Conservation (phyloP, 2,113 vertebrate genomes). For the Amblyopsis rosae region DNA sequence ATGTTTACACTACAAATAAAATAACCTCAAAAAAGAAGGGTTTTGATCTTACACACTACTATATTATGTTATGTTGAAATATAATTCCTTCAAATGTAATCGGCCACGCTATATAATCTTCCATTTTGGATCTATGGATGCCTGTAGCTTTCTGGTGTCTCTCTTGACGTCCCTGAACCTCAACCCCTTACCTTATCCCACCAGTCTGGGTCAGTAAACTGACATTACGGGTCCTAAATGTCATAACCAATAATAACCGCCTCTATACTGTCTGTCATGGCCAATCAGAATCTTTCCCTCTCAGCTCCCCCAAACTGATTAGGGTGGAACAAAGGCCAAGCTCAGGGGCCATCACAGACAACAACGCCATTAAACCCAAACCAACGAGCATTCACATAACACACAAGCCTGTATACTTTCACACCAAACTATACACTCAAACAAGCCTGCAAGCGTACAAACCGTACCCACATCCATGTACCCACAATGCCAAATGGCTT, state of each 20-base stretch:
- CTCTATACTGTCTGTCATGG: conserved; percentile 51
- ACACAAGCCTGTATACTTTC: conserved; percentile 14
- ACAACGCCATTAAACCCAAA: conserved; percentile 41
- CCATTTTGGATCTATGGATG: not conserved
- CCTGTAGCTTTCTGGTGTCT: conserved; percentile 19
- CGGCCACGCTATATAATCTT: too few relatives aligned
- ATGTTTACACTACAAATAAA: too few relatives aligned
- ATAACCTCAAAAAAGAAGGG: too few relatives aligned
- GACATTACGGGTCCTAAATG: conserved; percentile 39
- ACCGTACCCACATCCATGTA: not conserved
- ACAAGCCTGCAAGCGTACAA: conserved; percentile 1
- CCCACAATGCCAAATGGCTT: conserved; percentile 11
- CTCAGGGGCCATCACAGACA: conserved; percentile 41
- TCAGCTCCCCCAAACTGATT: conserved; percentile 36
- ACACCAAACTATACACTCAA: conserved; percentile 20
- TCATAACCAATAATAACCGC: conserved; percentile 58
- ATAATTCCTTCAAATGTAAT: too few relatives aligned
- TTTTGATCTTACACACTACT: too few relatives aligned
- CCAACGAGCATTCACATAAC: conserved; percentile 30
- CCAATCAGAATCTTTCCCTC: conserved; percentile 47
- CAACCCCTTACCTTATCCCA: not conserved
- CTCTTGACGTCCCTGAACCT: not conserved
- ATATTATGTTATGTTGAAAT: too few relatives aligned
- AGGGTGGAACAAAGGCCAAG: conserved; percentile 48
- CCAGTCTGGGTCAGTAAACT: conserved; percentile 53